Evolutionary conservation across 2,113 vertebrate species (phyloP), one percentile per base, ranked within the genome.

Genomic region (Aramus guarauna): DNA sequence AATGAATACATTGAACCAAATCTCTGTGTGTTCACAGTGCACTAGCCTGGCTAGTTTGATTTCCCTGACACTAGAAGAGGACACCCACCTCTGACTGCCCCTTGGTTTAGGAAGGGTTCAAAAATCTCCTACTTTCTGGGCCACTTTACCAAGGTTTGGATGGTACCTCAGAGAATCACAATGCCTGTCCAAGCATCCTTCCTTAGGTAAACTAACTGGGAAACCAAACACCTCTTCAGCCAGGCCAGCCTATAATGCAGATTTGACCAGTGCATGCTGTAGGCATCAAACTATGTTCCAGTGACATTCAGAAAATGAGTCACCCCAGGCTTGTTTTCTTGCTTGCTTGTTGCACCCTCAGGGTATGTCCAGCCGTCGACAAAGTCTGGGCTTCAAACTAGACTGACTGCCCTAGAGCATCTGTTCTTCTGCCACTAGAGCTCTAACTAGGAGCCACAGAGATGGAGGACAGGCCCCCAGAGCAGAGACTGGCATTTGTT

Each of bases 321-420:
- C 77, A 85, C 90, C 72, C 30, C 81, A 23, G 94, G 90, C 93
- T 95, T 86, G 36, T 90, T 93, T 88, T 24, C 59, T 91, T 92
- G 67, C 63, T 95, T 86, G 73, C 81, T 94, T 87, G 87, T 78
- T 92, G 77, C 90, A 85, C 84, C 85, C 85, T 85, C 2, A 4
- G 6, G 15, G 87, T 73, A 53, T 62, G 47, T 78, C 48, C 87
- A 91, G 81, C 90, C 16, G 3, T 85, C 5, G 27, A 79, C 10
- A 10, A 73, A 88, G 64, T 69, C 68, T 69, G 77, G 27, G n/a
- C 77, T 93, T 85, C 84, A 68, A 88, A 87, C 84, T 76, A 48
- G 77, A 75, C 74, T 75, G 92, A 43, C 66, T 96, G 87, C 92
- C 93, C 93, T 90, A 39, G 10, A 96, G 93, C 79, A 62, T 79